These are phyloP conservation scores for Charanyca ferruginea DNA, from an alignment of 2,888 invertebrate genomes.

Conservation along the genomic window DNA sequence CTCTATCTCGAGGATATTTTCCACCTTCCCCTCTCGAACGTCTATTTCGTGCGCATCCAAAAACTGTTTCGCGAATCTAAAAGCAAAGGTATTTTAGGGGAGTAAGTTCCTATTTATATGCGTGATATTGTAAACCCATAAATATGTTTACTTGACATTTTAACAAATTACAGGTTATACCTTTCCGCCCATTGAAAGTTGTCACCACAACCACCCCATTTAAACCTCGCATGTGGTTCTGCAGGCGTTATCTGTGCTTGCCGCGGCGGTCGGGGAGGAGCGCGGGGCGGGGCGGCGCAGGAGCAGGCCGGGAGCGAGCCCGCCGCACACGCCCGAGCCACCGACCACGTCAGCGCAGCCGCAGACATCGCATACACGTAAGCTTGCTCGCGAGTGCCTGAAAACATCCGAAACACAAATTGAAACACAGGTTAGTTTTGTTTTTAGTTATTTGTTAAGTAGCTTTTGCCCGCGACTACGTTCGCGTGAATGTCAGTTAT, in stretches of 20 bases:
- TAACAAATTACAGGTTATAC: constrained; percentile 63
- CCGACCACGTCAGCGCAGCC: constrained; percentile 94
- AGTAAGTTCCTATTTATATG: too few relatives aligned
- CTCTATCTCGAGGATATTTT: constrained; percentile 81
- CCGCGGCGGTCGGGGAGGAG: constrained; percentile 90
- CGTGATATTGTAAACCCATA: too few relatives aligned
- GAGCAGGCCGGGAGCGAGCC: constrained; percentile 95
- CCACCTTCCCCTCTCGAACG: constrained; percentile 84
- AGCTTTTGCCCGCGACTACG: too few relatives aligned
- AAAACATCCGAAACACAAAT: constrained; percentile 9
- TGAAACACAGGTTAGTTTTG: not conserved
- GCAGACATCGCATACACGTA: constrained; percentile 96
- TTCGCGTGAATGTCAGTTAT: too few relatives aligned
- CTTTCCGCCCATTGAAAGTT: constrained; percentile 94
- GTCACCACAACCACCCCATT: constrained; percentile 97
- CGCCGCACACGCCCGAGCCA: constrained; percentile 95
- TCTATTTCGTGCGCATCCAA: constrained; percentile 92
- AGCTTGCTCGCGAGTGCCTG: constrained; percentile 96
- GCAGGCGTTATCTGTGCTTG: constrained; percentile 92
- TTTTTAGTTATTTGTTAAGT: not conserved
- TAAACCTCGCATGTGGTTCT: constrained; percentile 94
- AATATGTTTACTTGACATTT: not conserved
- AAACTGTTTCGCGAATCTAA: constrained; percentile 93
- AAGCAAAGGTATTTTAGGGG: constrained; percentile 25
- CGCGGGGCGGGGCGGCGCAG: constrained; percentile 94